phyloP scores from a whole-genome alignment of 2,888 invertebrate genomes.

The Zaprionus obscuricornis region DNA sequence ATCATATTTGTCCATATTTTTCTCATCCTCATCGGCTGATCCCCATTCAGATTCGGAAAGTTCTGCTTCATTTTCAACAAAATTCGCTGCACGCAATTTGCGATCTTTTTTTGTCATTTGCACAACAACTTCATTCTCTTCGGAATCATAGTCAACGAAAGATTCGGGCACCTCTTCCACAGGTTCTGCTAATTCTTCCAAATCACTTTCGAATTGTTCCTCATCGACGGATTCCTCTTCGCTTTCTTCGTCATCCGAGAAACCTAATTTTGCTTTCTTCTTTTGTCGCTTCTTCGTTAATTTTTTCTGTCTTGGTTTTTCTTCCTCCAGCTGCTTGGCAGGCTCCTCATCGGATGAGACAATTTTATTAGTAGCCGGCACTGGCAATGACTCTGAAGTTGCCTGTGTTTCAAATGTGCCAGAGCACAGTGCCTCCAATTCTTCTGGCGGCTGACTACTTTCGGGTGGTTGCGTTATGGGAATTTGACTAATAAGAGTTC shows the following conservation, averaged over 20 bases:
- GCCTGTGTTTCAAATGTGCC: constrained; percentile 84
- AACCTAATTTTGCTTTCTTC: constrained; percentile 81
- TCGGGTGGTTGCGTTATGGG: constrained; percentile 71
- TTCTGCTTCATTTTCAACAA: constrained; percentile 96
- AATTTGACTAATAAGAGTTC: constrained; percentile 76
- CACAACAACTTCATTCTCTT: constrained; percentile 90
- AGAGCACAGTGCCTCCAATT: constrained; percentile 85
- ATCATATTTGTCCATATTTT: constrained; percentile 91
- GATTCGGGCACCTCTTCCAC: constrained; percentile 82
- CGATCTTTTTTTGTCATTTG: constrained; percentile 80
- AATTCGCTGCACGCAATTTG: constrained; percentile 86
- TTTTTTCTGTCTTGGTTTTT: constrained; percentile 75
- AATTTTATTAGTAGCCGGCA: constrained; percentile 80
- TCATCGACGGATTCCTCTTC: constrained; percentile 54
- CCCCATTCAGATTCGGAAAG: constrained; percentile 95
- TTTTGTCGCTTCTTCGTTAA: constrained; percentile 76
- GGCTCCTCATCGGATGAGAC: constrained; percentile 84
- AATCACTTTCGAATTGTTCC: constrained; percentile 55
- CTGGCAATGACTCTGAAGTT: not conserved
- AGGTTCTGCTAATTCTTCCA: constrained; percentile 80
- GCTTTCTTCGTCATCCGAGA: constrained; percentile 81
- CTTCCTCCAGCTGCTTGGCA: not conserved
- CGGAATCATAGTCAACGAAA: constrained; percentile 91
- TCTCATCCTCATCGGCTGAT: constrained; percentile 94
- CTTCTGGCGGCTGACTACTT: constrained; percentile 81